These are phyloP conservation scores for Rhorus exstirpatorius DNA, from an alignment of 2,888 invertebrate species.

Conservation along the genomic window DNA sequence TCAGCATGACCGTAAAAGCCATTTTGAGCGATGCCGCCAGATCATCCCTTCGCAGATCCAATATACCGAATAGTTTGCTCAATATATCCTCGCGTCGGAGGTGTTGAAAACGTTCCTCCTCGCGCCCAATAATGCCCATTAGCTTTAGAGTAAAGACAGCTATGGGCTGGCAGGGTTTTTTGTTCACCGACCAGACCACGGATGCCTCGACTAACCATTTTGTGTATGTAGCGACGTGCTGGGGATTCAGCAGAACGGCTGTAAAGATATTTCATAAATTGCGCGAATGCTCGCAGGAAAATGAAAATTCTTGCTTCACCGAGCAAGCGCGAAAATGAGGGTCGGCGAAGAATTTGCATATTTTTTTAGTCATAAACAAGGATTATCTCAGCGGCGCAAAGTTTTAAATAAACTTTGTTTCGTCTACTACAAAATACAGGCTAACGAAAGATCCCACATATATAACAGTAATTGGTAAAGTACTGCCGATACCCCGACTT, in stretches of 20 bases:
- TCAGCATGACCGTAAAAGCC: conserved; percentile 89
- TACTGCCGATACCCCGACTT: too few relatives aligned
- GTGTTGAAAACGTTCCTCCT: conserved; percentile 89
- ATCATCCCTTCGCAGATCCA: conserved; percentile 81
- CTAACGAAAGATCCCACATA: too few relatives aligned
- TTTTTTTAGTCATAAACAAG: not conserved
- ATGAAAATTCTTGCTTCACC: not conserved
- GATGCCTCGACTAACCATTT: conserved; percentile 81
- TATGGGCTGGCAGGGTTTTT: conserved; percentile 85
- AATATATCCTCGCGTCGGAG: conserved; percentile 86
- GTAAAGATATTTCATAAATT: conserved; percentile 31
- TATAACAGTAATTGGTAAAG: too few relatives aligned
- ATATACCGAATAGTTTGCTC: conserved; percentile 81
- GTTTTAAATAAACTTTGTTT: too few relatives aligned
- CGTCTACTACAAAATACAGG: too few relatives aligned
- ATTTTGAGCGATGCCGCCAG: conserved; percentile 89
- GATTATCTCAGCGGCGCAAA: too few relatives aligned
- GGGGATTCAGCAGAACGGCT: conserved; percentile 70
- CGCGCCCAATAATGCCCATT: conserved; percentile 88
- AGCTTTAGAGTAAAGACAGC: conserved; percentile 90
- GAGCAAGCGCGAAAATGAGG: too few relatives aligned
- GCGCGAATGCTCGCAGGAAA: not conserved
- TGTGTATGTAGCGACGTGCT: conserved; percentile 73
- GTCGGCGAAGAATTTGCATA: not conserved
- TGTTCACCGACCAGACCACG: conserved; percentile 76